These are phyloP conservation scores for Trachymyrmex cornetzi DNA, from an alignment of 1,140 invertebrate genomes.

Conservation along the genomic window DNA sequence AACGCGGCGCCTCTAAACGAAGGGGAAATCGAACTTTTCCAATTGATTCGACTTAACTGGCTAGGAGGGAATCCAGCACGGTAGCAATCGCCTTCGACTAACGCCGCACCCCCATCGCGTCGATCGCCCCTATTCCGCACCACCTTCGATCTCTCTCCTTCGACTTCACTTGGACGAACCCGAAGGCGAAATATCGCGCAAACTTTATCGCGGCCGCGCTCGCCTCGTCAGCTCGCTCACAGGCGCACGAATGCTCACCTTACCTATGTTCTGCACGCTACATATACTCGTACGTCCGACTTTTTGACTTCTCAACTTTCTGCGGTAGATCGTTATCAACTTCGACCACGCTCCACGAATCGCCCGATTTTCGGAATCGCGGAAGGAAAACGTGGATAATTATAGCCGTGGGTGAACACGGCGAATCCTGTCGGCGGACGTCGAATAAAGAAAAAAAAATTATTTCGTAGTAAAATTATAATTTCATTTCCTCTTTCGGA, in stretches of 20 bases:
- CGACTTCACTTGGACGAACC: slow-evolving; percentile 15
- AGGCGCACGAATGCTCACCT: slow-evolving; percentile 22
- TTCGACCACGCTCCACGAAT: slow-evolving; percentile 48
- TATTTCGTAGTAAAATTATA: slow-evolving; percentile 42
- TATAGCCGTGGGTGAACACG: slow-evolving; percentile 24
- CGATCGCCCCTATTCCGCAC: slow-evolving; percentile 19
- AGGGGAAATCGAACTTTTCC: slow-evolving; percentile 79
- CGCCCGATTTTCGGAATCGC: slow-evolving; percentile 59
- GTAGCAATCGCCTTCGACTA: slow-evolving; percentile 66
- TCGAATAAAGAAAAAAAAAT: slow-evolving; percentile 41
- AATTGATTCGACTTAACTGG: slow-evolving; percentile 79
- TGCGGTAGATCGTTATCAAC: slow-evolving; percentile 61
- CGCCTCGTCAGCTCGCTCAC: slow-evolving; percentile 3
- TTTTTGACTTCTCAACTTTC: slow-evolving; percentile 55
- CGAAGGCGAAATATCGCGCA: slow-evolving; percentile 62
- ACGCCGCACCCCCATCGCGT: not conserved
- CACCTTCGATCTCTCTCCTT: slow-evolving; percentile 43
- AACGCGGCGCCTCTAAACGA: slow-evolving; percentile 75
- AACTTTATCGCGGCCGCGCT: slow-evolving; percentile 57
- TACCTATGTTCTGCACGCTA: not conserved
- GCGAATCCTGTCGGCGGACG: slow-evolving; percentile 1
- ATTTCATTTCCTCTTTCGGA: slow-evolving; percentile 28
- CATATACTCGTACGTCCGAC: not conserved
- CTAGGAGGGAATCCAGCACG: slow-evolving; percentile 52
- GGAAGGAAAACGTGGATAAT: slow-evolving; percentile 46